Conservation (phyloP, 1,140 invertebrate species). For the Gryllus bimaculatus region DNA sequence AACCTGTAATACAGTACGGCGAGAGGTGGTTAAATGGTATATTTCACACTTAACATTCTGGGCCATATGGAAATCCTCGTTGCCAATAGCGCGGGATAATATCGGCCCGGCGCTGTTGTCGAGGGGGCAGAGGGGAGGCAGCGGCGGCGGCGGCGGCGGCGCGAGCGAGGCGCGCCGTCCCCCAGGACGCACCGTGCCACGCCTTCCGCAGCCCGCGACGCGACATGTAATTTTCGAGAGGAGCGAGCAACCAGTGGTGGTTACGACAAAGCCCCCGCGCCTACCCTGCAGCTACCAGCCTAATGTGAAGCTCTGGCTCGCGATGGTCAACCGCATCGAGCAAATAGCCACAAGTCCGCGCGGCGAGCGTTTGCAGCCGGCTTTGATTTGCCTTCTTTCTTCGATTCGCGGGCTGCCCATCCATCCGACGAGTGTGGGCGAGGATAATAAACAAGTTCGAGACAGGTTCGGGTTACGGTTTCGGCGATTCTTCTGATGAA, state of each 20-base stretch:
- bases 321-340: not conserved
- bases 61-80: not conserved
- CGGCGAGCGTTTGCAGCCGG: not conserved
- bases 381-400: not conserved
- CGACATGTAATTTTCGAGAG: too few species aligned
- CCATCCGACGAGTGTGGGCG: not conserved
- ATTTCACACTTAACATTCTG: slow-evolving; percentile 5
- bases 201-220: too few species aligned
- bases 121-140: too few species aligned
- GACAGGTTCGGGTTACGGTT: too few species aligned
- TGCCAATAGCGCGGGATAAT: not conserved
- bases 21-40: slow-evolving; percentile 4
- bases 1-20: not conserved
- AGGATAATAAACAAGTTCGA: too few species aligned
- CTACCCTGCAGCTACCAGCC: too few species aligned
- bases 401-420: not conserved
- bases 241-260: too few species aligned
- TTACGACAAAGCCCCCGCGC: too few species aligned
- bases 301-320: too few species aligned
- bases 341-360: not conserved
- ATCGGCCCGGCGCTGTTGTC: not conserved
- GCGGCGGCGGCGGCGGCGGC: too few species aligned
- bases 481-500: not conserved
- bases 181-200: too few species aligned
- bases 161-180: not conserved